These are phyloP conservation scores for Platyura marginata DNA, from an alignment of 1,140 invertebrate species.

Conservation along the genomic window DNA sequence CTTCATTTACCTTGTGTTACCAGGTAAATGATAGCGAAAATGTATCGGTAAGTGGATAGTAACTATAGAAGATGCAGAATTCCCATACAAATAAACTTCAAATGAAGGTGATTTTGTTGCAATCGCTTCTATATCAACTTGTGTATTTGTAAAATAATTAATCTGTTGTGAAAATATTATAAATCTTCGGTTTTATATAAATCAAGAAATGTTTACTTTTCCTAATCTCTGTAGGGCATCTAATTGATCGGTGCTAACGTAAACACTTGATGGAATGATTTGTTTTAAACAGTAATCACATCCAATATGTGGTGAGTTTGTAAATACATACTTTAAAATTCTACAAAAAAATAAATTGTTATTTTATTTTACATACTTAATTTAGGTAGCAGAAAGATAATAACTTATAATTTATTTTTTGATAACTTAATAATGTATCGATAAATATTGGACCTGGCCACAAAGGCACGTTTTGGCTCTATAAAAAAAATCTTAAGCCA, in stretches of 20 bases:
- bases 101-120: not conserved
- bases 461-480: too few species aligned
- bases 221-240: not conserved
- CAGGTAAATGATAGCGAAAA: not conserved
- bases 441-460: too few species aligned
- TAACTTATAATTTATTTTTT: too few species aligned
- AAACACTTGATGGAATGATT: not conserved
- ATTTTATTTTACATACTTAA: too few species aligned
- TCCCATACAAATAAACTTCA: not conserved
- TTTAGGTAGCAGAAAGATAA: too few species aligned
- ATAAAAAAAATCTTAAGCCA: too few species aligned
- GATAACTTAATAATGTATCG: too few species aligned
- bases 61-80: not conserved
- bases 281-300: not conserved
- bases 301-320: not conserved
- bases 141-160: not conserved
- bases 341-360: too few species aligned
- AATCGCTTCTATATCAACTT: not conserved
- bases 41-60: not conserved
- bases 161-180: not conserved
- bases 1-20: not conserved
- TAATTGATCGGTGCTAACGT: not conserved
- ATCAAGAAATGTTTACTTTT: not conserved
- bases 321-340: too few species aligned
- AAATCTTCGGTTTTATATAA: not conserved